Base-by-base conservation (phyloP, 2,888 invertebrate species). In the Gymnosoma rotundatum region DNA sequence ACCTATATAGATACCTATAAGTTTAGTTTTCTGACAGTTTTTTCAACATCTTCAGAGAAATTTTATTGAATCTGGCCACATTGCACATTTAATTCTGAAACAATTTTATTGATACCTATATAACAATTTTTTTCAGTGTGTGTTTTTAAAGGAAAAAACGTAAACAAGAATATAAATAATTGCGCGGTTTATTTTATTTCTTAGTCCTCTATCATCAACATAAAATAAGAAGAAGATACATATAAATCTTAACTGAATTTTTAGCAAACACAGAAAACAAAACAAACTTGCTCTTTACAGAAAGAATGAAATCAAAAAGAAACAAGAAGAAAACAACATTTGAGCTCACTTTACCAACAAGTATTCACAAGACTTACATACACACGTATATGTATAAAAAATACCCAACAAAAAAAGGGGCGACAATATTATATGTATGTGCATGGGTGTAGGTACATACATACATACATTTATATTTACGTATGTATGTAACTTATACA, bases 281-380 rank as follows among this genome's bases (percentile, higher is more conserved):
- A 75, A 81, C 74, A 64, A 81, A 81, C 58, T 70, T 56, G 70
- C 67, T 67, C 67, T 12, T 67, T 32, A 14, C 48, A 56, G 36
- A 61, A 74, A 67, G 73, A 64, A 67, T 61, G 25, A 61, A 14
- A 20, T 25, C 36, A 73, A 74, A 61, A 66, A 42, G 52, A 18
- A 36, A 52, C 18, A 79, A 63, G 42, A 52, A 63, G 42, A 67
- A 72, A 80, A 67, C 50, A 79, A 73, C 61, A 75, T 75, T 75
- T 60, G 14, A 60, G 25, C 21, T 42, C 60, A 45, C 54, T 20
- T 18, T 14, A 16, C 25, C 21, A 18, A 45, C 21, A 63, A 3
- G 16, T 36, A 32, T 32, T 32, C 32, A 32, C 32, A 32, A 32
- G 7, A 10, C 12, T 36, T n/a, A 0, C 18, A 58, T 4, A n/a